Conservation (phyloP, 2,797 vertebrate species). For the Echiichthys vipera region DNA sequence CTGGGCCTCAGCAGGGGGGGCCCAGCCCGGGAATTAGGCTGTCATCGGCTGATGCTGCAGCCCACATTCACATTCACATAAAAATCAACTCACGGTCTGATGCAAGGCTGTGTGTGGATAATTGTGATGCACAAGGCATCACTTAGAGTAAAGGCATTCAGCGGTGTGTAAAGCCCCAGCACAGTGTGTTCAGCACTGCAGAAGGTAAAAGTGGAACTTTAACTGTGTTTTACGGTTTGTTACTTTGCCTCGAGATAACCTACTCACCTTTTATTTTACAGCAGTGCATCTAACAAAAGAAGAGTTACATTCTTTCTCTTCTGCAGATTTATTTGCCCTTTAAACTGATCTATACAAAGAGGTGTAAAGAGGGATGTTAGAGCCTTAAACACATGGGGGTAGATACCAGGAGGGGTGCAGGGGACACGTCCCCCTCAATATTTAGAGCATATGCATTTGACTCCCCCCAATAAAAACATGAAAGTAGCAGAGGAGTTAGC, state of each 20-base stretch:
- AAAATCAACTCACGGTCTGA: constrained; percentile 76
- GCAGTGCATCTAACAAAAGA: constrained; percentile 15
- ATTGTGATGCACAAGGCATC: constrained; percentile 79
- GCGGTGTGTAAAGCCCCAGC: constrained; percentile 25
- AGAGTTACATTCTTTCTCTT: not conserved
- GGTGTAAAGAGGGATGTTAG: not conserved
- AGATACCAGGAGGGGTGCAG: too few relatives aligned
- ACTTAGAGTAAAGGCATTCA: constrained; percentile 67
- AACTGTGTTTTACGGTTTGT: constrained; percentile 33
- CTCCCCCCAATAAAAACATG: too few relatives aligned
- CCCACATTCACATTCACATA: constrained; percentile 76
- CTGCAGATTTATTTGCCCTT: constrained; percentile 17
- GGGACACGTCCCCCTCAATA: too few relatives aligned
- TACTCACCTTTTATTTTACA: constrained; percentile 27
- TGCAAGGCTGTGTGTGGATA: constrained; percentile 76
- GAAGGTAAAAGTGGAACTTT: constrained; percentile 35
- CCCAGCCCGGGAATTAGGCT: constrained; percentile 87
- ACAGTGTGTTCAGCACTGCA: constrained; percentile 18
- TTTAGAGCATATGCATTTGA: too few relatives aligned
- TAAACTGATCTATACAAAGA: constrained; percentile 4
- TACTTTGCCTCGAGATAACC: constrained; percentile 28
- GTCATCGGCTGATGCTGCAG: constrained; percentile 86
- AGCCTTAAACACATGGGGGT: too few relatives aligned
- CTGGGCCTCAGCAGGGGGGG: constrained; percentile 83
- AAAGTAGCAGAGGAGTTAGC: too few relatives aligned